Evolutionary conservation across 2,113 vertebrate species (phyloP).

Genomic region (Chitala chitala): DNA sequence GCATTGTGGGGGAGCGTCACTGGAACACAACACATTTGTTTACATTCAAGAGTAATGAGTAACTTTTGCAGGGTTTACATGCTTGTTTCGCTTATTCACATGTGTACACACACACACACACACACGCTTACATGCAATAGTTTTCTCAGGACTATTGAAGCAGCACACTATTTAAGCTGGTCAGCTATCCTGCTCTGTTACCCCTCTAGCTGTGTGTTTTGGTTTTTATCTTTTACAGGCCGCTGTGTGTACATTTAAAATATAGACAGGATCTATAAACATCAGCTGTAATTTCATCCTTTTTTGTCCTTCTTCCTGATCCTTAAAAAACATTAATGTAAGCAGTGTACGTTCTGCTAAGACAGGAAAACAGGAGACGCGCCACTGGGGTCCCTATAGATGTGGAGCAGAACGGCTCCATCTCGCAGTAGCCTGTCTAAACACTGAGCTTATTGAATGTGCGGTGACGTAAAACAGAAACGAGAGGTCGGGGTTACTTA

Average conservation of each 20-base stretch:
- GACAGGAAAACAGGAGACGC: conserved; percentile 27
- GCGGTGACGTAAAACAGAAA: conserved; percentile 35
- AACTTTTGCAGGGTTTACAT: too few relatives aligned
- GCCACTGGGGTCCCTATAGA: conserved; percentile 24
- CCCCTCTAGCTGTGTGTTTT: background rate
- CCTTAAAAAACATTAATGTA: conserved; percentile 17
- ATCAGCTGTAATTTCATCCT: conserved; percentile 23
- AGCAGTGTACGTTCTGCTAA: conserved; percentile 28
- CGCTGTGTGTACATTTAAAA: conserved; percentile 24
- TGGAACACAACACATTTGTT: too few relatives aligned
- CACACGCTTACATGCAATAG: too few relatives aligned
- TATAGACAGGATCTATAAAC: conserved; percentile 30
- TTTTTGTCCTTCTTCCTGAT: conserved; percentile 20
- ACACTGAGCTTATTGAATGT: conserved; percentile 40
- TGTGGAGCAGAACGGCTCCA: conserved; percentile 37
- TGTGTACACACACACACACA: too few relatives aligned
- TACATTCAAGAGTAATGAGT: too few relatives aligned
- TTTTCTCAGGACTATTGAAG: too few relatives aligned
- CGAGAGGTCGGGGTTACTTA: conserved; percentile 41
- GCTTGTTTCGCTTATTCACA: too few relatives aligned
- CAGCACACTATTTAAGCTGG: too few relatives aligned
- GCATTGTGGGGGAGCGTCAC: too few relatives aligned
- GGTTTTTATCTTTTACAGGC: conserved; percentile 7
- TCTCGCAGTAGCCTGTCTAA: conserved; percentile 25
- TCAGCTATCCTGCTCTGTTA: background rate